A percentile compares a stretch with the other conserved stretches of the same genome.
phyloP scores from a whole-genome alignment of 2,888 invertebrate genomes.

The Nomada goodeniana region DNA sequence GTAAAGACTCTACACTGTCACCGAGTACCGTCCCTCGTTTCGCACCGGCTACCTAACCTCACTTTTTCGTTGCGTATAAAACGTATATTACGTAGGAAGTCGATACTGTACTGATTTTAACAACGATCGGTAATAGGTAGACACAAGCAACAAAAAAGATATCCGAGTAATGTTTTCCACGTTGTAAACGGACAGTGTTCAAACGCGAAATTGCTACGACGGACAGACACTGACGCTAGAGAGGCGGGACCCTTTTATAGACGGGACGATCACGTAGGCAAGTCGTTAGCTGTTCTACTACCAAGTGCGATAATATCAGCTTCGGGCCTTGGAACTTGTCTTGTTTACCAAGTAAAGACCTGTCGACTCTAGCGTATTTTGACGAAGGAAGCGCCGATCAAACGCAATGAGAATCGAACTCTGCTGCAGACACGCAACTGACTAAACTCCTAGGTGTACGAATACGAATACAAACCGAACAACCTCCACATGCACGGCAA shows the following conservation, averaged over 20 bases:
- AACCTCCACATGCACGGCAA: constrained; percentile 4
- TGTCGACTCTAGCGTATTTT: constrained; percentile 27
- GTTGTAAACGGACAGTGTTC: constrained; percentile 27
- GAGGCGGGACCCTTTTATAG: constrained; percentile 74
- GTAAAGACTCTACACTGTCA: constrained; percentile 41
- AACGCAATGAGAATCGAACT: constrained; percentile 11
- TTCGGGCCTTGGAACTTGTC: constrained; percentile 73
- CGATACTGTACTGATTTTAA: not conserved
- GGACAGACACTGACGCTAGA: constrained; percentile 66
- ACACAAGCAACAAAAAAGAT: not conserved
- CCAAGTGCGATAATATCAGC: constrained; percentile 71
- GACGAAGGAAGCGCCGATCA: constrained; percentile 12
- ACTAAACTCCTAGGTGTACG: not conserved
- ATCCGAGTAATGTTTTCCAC: not conserved
- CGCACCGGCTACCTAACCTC: constrained; percentile 48
- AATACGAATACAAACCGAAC: constrained; percentile 22
- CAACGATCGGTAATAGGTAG: not conserved
- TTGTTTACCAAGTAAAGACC: constrained; percentile 60
- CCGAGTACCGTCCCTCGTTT: constrained; percentile 2
- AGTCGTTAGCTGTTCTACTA: constrained; percentile 67
- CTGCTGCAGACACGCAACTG: constrained; percentile 6
- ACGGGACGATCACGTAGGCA: constrained; percentile 77
- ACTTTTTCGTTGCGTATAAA: constrained; percentile 32
- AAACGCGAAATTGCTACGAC: constrained; percentile 64
- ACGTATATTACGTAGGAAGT: not conserved